phyloP scores from a whole-genome alignment of 2,797 vertebrate genomes.

The Syngnathus rostellatus region DNA sequence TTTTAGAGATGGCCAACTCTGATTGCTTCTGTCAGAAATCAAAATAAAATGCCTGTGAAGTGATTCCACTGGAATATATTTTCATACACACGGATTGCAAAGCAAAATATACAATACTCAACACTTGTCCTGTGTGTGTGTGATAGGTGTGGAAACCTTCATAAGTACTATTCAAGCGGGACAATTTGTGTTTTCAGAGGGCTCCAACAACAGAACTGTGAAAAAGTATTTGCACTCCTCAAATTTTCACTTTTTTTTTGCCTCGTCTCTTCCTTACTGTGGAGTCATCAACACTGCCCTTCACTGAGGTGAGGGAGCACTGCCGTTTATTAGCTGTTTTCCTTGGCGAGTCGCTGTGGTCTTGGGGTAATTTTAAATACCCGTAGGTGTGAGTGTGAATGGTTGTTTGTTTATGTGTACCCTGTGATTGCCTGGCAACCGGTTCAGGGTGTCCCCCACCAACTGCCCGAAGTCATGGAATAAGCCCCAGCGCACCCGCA shows the following conservation, averaged over 20 bases:
- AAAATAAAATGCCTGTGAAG: conserved; percentile 62
- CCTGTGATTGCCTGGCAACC: too few species aligned
- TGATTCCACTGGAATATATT: conserved; percentile 57
- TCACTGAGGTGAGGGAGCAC: background rate
- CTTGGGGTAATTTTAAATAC: background rate
- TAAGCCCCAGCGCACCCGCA: too few species aligned
- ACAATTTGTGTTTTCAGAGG: conserved; percentile 62
- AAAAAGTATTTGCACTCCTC: too few species aligned
- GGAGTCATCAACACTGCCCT: background rate
- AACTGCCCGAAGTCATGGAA: too few species aligned
- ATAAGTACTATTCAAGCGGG: conserved; percentile 53
- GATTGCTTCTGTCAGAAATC: conserved; percentile 67
- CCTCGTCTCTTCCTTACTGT: background rate
- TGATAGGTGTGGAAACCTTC: conserved; percentile 33
- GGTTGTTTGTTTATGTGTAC: too few species aligned
- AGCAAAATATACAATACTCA: conserved; percentile 46
- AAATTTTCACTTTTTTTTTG: too few species aligned
- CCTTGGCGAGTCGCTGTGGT: background rate
- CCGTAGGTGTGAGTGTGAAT: too few species aligned
- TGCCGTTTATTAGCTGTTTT: background rate
- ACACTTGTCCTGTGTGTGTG: conserved; percentile 39
- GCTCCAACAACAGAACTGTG: conserved; percentile 29
- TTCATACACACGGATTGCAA: conserved; percentile 40
- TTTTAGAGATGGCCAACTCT: conserved; percentile 60
- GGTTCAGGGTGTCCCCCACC: too few species aligned